Conservation (phyloP, 2,113 vertebrate species). For the Trogon melanurus region DNA sequence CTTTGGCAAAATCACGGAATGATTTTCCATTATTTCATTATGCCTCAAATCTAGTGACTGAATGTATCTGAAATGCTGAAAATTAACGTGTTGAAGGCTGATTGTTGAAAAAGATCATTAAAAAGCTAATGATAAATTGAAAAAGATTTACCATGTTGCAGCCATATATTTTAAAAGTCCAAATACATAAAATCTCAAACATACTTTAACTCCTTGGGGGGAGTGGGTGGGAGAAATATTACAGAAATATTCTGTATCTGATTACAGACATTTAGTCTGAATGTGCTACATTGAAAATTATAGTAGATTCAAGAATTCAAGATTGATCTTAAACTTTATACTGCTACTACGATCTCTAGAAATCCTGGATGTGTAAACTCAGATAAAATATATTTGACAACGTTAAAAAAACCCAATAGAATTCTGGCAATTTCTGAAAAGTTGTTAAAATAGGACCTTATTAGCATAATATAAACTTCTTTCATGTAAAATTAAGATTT, state of each 20-base stretch:
- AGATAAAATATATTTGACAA: neutral
- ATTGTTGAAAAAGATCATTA: too few relatives aligned
- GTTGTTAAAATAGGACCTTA: neutral
- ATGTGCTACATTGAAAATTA: neutral
- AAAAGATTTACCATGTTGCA: neutral
- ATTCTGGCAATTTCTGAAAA: neutral
- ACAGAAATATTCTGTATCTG: neutral
- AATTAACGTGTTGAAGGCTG: neutral
- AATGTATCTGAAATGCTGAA: neutral
- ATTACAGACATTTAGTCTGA: neutral
- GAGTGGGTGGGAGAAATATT: accelerated
- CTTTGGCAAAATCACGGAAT: neutral
- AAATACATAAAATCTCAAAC: neutral
- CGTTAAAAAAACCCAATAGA: neutral
- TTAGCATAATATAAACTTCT: neutral
- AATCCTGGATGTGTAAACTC: neutral
- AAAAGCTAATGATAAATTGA: too few relatives aligned
- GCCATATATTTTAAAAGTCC: neutral
- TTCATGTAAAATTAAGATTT: neutral
- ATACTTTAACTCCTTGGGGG: neutral
- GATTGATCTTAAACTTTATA: neutral
- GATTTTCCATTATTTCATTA: neutral
- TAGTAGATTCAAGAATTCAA: neutral
- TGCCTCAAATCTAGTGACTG: neutral
- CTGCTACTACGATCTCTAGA: neutral